Conservation (phyloP, 2,888 invertebrate species). For the Anagyrus pseudococci region DNA sequence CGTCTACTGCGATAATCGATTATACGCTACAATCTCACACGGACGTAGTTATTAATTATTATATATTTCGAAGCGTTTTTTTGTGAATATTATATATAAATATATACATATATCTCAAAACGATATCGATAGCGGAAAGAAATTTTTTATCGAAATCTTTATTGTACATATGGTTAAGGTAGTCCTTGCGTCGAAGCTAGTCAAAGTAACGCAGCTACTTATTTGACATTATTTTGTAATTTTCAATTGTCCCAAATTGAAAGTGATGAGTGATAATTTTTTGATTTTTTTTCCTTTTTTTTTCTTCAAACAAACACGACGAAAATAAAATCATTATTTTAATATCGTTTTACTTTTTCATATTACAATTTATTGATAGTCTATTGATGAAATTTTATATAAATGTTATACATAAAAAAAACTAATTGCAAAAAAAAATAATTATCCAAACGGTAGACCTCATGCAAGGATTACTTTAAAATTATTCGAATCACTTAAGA, state of each 20-base stretch:
- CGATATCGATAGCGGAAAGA: no score
- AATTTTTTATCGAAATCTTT: no score
- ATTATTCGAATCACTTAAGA: conserved; percentile 22
- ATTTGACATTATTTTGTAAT: background rate
- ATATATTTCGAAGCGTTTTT: no score
- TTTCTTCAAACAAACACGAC: no score
- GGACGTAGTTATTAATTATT: no score
- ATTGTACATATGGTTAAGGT: background rate
- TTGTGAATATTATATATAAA: no score
- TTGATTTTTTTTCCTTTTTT: background rate
- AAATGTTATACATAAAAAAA: background rate
- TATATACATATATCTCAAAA: no score
- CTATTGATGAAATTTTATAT: background rate
- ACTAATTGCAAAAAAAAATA: background rate
- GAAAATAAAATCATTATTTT: no score
- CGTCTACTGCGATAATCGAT: no score
- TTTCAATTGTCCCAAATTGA: no score
- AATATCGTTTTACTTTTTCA: no score
- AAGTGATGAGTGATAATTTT: background rate
- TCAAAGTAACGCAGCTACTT: background rate
- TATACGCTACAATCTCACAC: no score
- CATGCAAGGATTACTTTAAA: conserved; percentile 29
- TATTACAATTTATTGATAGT: background rate
- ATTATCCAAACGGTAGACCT: conserved; percentile 1
- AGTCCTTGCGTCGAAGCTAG: background rate